Base-by-base conservation (phyloP, 2,113 vertebrate genomes). In the Puma concolor region DNA sequence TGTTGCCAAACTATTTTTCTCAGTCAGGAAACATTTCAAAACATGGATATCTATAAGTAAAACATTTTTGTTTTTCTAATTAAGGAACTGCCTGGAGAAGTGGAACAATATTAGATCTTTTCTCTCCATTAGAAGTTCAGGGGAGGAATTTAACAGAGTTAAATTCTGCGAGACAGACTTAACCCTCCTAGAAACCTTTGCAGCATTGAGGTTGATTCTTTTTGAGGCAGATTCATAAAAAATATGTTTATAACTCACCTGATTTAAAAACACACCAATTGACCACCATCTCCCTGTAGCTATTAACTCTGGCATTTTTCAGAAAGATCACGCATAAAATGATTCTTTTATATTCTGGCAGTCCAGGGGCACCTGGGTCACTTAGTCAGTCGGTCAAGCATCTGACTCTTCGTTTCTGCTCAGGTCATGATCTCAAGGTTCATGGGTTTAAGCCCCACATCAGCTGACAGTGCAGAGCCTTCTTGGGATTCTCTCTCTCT, bases 291-390 rank as follows among this genome's bases (percentile, higher is more conserved):
- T 89, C 29, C 41, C n/a, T 50, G 10, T 76, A 81, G 36, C n/a
- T 63, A 6, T 79, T 67, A 67, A 90, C 25, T 86, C 50, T 89
- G 66, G 31, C 10, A 83, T 52, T 93, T 97, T 95, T 72, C n/a
- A 64, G 38, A 92, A 88, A 84, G 44, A 80, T 89, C 72, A 87
- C 27, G 71, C 41, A 82, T 85, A 72, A 94, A 96, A 71, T 91
- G 57, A 57, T 19, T 81, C 13, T 85, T 79, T 89, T 17, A 38
- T 33, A 88, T 96, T n/a, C 48, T 96, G 33, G 25, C 31, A 84
- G 8, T 91, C 27, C 66, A 82, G 8, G 57, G 57, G 57, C 8
- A 60, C 57, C 57, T 60, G 57, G 57, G 21, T 60, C 7, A 8
- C 21, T 60, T 21, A 60, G 57, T 60, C 21, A 60, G 57, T 60